Percentiles rank a stretch among this genome's conserved stretches.
Evolutionary conservation across 2,113 vertebrate species (phyloP).

Genomic region (Coryphaenoides rupestris): DNA sequence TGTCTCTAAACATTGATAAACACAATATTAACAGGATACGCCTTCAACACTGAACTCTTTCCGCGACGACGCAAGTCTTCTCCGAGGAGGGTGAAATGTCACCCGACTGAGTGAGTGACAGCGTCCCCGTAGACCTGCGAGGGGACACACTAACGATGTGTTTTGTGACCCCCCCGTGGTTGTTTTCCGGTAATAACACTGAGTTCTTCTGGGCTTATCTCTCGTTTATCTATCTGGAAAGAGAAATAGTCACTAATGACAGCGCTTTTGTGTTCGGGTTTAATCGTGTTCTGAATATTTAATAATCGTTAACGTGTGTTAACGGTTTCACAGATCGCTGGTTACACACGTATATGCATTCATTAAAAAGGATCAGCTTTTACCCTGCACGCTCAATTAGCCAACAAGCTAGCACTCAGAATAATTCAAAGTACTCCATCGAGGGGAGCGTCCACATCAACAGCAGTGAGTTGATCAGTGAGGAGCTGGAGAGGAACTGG

Average conservation of each 20-base stretch:
- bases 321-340: no score
- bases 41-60: background rate
- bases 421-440: no score
- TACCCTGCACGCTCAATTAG: no score
- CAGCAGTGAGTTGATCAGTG: constrained; percentile 9
- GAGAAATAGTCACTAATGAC: no score
- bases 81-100: constrained; percentile 26
- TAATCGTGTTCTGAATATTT: no score
- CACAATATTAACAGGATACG: background rate
- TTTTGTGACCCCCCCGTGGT: constrained; percentile 13
- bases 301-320: no score
- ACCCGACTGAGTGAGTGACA: constrained; percentile 19
- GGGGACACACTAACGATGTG: constrained; percentile 3
- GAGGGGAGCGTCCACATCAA: no score
- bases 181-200: background rate
- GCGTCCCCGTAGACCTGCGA: constrained; percentile 1
- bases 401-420: no score
- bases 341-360: no score
- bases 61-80: constrained; percentile 5
- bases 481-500: constrained; percentile 32
- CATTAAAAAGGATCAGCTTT: no score
- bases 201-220: background rate
- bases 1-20: constrained; percentile 13
- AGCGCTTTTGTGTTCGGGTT: no score
- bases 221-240: background rate